Evolutionary conservation across 2,888 invertebrate species (phyloP), one percentile per base, ranked within the genome.

Genomic region (Microctonus aethiopoides): DNA sequence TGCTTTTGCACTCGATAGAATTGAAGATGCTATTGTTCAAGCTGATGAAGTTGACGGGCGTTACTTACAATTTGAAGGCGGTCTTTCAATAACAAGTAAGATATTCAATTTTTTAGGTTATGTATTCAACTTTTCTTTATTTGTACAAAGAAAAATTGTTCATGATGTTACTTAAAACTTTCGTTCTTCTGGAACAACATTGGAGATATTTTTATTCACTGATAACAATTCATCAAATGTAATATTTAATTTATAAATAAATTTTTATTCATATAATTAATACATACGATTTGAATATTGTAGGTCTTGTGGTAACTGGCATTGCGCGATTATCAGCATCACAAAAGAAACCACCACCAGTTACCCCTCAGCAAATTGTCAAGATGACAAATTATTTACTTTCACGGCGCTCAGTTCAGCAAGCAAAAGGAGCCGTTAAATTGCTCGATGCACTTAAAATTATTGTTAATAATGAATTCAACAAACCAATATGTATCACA

Each of bases 41-140:
- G 98, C 98, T 1, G 98, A 99, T 87, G 98, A 98, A 89, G 93
- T 96, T 4, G 95, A 98, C 87, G 93, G 94, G 11, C 92, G 91
- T 80, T 92, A 94, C 79, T 88, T 96, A 73, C 95, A 98, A 88
- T 98, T 97, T 87, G 98, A 98, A 86, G 95, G 96, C 34, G 96
- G 96, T 9, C 88, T 97, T 63, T 93, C 94, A 1, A 92, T 93
- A 57, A 95, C 95, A 13, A 83, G 86, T 87, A 77, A 72, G 83
- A 77, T 24, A 26, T 20, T 54, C 22, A 26, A 24, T 52, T 9
- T 52, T 65, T n/a, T n/a, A n/a, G n/a, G 69, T 26, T 61, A 46
- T 46, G 10, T 46, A 20, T 34, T 16, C 24, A 24, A 13, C 20
- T 39, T 51, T 13, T 39, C 51, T 13, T 59, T 67, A 11, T 24